Percentiles rank a stretch among this genome's conserved stretches.
Evolutionary conservation across 2,113 vertebrate genomes (phyloP).

Genomic region (Aptenodytes forsteri): DNA sequence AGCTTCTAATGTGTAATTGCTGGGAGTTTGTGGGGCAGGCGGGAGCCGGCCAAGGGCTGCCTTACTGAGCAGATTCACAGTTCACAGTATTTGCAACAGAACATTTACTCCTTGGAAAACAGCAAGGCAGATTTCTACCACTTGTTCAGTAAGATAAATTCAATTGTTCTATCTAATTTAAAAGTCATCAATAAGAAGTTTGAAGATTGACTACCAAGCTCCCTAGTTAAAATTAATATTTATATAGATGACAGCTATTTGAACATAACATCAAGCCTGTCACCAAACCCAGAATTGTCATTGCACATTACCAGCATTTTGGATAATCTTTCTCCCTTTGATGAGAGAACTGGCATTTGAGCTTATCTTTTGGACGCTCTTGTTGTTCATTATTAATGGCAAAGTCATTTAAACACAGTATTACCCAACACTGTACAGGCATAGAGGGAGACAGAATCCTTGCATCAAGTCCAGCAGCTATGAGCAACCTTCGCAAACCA

Average conservation of each 20-base stretch:
- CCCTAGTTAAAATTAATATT: neutral
- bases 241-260: neutral
- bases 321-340: neutral
- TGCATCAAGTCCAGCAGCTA: neutral
- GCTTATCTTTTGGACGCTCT: neutral
- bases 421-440: neutral
- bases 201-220: neutral
- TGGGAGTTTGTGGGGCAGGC: neutral
- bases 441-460: neutral
- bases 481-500: neutral
- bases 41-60: neutral
- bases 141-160: neutral
- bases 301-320: neutral
- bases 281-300: neutral
- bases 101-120: neutral
- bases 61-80: neutral
- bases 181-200: conserved; percentile 14
- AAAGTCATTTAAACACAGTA: neutral
- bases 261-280: neutral
- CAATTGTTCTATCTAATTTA: neutral
- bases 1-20: neutral
- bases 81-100: neutral
- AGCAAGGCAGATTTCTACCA: neutral
- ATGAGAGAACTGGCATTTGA: neutral
- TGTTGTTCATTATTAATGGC: neutral